phyloP scores from a whole-genome alignment of 2,113 vertebrate genomes.

The Salminus brasiliensis region DNA sequence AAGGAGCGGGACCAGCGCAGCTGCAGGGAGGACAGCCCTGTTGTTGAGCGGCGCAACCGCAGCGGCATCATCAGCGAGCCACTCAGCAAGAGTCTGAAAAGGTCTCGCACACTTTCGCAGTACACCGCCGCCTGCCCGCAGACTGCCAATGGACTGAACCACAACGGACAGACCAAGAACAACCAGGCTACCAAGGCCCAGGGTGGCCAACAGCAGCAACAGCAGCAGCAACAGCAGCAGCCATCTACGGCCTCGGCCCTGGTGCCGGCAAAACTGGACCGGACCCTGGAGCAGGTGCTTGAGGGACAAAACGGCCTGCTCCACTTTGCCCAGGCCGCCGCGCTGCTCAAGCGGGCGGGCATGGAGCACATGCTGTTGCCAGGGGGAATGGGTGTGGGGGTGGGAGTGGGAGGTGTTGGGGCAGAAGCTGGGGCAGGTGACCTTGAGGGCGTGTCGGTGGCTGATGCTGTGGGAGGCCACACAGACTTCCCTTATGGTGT shows the following conservation, averaged over 20 bases:
- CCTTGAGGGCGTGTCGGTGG: constrained; percentile 91
- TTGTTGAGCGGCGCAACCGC: constrained; percentile 90
- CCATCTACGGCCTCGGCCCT: constrained; percentile 72
- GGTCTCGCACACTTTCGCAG: constrained; percentile 93
- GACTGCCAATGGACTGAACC: constrained; percentile 82
- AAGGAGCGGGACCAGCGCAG: constrained; percentile 81
- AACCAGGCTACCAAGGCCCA: constrained; percentile 87
- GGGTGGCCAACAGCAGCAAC: constrained; percentile 78
- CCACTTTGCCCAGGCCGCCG: constrained; percentile 96
- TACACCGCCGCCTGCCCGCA: constrained; percentile 86
- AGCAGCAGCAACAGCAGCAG: constrained; percentile 78
- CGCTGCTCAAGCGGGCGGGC: constrained; percentile 93
- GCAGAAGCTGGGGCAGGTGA: constrained; percentile 88
- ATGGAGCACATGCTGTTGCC: constrained; percentile 96
- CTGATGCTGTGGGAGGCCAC: constrained; percentile 89
- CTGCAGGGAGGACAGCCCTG: constrained; percentile 77
- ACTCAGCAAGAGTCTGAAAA: constrained; percentile 96
- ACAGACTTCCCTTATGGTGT: constrained; percentile 95
- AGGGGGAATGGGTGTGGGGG: constrained; percentile 86
- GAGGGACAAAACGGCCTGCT: constrained; percentile 95
- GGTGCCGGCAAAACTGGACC: constrained; percentile 88
- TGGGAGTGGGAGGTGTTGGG: constrained; percentile 86
- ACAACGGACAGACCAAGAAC: constrained; percentile 82
- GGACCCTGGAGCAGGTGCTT: constrained; percentile 89
- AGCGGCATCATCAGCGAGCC: constrained; percentile 97